Evolutionary conservation across 2,888 invertebrate species (phyloP).

Genomic region (Dione vanillae): DNA sequence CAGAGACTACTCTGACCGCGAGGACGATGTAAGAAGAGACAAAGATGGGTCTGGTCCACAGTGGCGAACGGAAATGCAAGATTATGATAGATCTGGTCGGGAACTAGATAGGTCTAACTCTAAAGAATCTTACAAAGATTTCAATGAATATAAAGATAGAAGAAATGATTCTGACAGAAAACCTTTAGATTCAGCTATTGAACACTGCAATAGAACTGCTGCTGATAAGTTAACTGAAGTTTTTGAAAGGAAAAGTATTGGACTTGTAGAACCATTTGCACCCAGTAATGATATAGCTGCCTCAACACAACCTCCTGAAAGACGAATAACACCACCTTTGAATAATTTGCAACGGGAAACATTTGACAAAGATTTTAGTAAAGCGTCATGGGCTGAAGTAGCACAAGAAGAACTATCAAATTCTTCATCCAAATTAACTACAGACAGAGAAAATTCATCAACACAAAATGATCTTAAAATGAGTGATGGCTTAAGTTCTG

Average conservation of each 20-base stretch:
- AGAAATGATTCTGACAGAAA: conserved; percentile 81
- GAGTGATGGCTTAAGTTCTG: conserved; percentile 55
- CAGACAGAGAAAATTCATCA: conserved; percentile 56
- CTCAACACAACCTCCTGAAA: conserved; percentile 76
- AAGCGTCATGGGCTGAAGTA: conserved; percentile 79
- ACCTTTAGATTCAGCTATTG: conserved; percentile 62
- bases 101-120: conserved; percentile 79
- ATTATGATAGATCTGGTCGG: conserved; percentile 73
- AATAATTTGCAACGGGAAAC: conserved; percentile 75
- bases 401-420: conserved; percentile 69
- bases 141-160: conserved; percentile 76
- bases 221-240: conserved; percentile 80
- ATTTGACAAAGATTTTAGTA: conserved; percentile 73
- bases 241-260: conserved; percentile 79
- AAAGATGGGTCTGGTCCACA: conserved; percentile 76
- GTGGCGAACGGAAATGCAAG: conserved; percentile 81
- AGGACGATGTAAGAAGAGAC: conserved; percentile 77
- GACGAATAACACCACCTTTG: conserved; percentile 73
- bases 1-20: conserved; percentile 79
- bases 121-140: conserved; percentile 81
- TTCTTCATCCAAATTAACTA: conserved; percentile 53
- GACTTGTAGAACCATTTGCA: conserved; percentile 67
- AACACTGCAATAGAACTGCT: conserved; percentile 72
- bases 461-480: conserved; percentile 57
- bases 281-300: conserved; percentile 55